phyloP scores from a whole-genome alignment of 1,140 invertebrate species.

The Gryllus bimaculatus region DNA sequence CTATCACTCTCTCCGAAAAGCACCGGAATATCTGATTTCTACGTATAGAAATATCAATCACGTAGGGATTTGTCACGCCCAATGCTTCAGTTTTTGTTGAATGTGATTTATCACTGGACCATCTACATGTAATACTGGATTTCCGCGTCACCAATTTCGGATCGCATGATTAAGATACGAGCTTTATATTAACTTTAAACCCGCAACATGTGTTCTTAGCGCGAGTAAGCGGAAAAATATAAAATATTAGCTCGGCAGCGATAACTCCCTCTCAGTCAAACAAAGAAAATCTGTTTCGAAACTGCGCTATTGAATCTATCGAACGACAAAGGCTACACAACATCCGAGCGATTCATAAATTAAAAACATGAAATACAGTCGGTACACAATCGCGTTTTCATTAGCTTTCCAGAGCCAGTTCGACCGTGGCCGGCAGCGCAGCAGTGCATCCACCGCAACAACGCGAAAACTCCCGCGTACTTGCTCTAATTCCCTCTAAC shows the following conservation, averaged over 20 bases:
- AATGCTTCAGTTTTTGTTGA: too few species aligned
- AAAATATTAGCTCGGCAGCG: background rate
- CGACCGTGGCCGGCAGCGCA: background rate
- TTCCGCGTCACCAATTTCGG: background rate
- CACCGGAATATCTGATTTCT: too few species aligned
- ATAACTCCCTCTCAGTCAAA: background rate
- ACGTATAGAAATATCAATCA: too few species aligned
- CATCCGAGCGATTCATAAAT: background rate
- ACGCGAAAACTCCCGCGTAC: background rate
- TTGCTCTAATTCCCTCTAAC: background rate
- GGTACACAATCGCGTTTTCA: constrained; percentile 1
- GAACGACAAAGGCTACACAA: background rate
- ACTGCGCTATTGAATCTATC: background rate
- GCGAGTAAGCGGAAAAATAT: background rate
- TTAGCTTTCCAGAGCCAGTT: background rate
- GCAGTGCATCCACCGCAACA: background rate
- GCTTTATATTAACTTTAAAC: background rate
- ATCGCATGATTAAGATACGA: background rate
- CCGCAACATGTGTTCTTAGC: background rate
- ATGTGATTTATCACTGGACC: too few species aligned
- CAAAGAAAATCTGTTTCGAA: constrained; percentile 5
- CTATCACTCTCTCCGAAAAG: too few species aligned
- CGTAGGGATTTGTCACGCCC: too few species aligned
- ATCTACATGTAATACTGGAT: too few species aligned
- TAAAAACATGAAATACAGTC: constrained; percentile 5